phyloP scores from a whole-genome alignment of 1,140 invertebrate genomes.

The Drosophila subobscura region DNA sequence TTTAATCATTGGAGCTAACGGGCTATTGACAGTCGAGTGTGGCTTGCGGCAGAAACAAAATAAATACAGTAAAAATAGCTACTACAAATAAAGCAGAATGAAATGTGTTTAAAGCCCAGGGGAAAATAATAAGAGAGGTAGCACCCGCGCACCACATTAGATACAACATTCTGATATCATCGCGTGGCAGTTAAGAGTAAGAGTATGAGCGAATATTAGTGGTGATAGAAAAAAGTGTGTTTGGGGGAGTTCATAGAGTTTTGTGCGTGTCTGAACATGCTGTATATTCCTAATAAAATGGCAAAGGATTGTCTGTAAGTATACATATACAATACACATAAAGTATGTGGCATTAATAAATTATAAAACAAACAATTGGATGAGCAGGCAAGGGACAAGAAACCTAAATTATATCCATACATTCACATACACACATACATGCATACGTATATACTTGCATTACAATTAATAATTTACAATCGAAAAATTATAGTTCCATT shows the following conservation, averaged over 20 bases:
- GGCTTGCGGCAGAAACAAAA: slow-evolving; percentile 44
- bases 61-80: slow-evolving; percentile 51
- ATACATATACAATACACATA: slow-evolving; percentile 8
- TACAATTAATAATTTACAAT: slow-evolving; percentile 62
- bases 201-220: too few relatives aligned
- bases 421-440: slow-evolving; percentile 44
- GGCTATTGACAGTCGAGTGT: slow-evolving; percentile 61
- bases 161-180: slow-evolving; percentile 1
- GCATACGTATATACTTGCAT: slow-evolving; percentile 31
- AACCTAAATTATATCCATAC: slow-evolving; percentile 46
- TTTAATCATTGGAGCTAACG: slow-evolving; percentile 47
- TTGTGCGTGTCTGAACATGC: slow-evolving; percentile 55
- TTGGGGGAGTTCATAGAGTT: slow-evolving; percentile 3
- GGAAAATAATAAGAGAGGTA: slow-evolving; percentile 15
- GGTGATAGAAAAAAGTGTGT: too few relatives aligned
- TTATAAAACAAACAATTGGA: slow-evolving; percentile 20
- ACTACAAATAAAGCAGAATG: slow-evolving; percentile 30
- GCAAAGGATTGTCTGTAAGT: slow-evolving; percentile 26
- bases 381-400: slow-evolving; percentile 48
- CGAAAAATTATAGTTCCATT: slow-evolving; percentile 42
- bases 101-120: slow-evolving; percentile 53
- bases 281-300: slow-evolving; percentile 51
- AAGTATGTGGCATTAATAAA: slow-evolving; percentile 24
- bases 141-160: slow-evolving; percentile 47
- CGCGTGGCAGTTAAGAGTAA: too few relatives aligned